Percentiles rank a stretch among this genome's conserved stretches.
phyloP scores from a whole-genome alignment of 2,113 vertebrate species.

The Forbesichthys papilliferus region DNA sequence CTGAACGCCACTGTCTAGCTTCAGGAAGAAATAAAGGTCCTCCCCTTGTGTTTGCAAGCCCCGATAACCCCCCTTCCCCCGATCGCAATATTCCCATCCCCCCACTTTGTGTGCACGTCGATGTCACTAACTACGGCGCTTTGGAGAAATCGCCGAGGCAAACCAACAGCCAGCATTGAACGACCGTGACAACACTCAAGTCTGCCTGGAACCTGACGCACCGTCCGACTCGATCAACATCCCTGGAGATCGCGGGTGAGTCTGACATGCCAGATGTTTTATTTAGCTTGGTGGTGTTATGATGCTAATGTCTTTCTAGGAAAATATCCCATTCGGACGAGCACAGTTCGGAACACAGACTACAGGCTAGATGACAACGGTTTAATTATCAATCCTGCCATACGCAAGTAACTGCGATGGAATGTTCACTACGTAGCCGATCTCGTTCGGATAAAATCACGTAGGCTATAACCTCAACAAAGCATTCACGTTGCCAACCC shows the following conservation, averaged over 20 bases:
- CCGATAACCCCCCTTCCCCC: slow-evolving; percentile 3
- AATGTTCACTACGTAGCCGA: no score
- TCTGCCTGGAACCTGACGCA: background rate
- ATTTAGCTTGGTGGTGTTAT: slow-evolving; percentile 2
- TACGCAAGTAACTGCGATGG: background rate
- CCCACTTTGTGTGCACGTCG: slow-evolving; percentile 43
- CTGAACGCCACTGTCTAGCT: slow-evolving; percentile 4
- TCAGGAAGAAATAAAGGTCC: slow-evolving; percentile 14
- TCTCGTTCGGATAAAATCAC: no score
- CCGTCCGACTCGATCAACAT: background rate
- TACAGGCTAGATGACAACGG: background rate
- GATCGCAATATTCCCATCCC: slow-evolving; percentile 30
- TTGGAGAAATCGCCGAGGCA: slow-evolving; percentile 38
- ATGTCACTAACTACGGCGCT: slow-evolving; percentile 48
- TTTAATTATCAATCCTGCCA: background rate
- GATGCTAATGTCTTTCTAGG: background rate
- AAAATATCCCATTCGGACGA: slow-evolving; percentile 9
- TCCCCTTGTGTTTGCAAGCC: slow-evolving; percentile 26
- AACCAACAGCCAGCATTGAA: slow-evolving; percentile 19
- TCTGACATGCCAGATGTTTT: background rate
- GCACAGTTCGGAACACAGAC: background rate
- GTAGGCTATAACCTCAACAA: no score
- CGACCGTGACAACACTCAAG: slow-evolving; percentile 8
- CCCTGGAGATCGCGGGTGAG: slow-evolving; percentile 1
- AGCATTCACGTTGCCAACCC: no score